Evolutionary conservation across 2,113 vertebrate genomes (phyloP).

Genomic region (Pelodiscus sinensis): DNA sequence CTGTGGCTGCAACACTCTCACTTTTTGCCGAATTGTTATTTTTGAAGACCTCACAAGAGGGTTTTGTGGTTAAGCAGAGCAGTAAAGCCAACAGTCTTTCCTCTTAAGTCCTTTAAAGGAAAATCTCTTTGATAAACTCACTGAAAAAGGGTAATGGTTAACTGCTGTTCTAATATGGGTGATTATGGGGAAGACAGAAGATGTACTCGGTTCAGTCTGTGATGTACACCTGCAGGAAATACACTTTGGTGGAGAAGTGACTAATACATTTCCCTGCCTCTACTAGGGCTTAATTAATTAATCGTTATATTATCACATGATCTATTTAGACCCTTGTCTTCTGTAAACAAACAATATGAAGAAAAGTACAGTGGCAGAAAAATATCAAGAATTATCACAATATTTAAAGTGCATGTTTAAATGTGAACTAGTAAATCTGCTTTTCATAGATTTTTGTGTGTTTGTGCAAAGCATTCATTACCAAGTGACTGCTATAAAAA

Average conservation of each 20-base stretch:
- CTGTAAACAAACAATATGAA: background rate
- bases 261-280: background rate
- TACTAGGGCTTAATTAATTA: conserved; percentile 1
- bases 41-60: conserved; percentile 75
- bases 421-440: background rate
- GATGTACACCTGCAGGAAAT: background rate
- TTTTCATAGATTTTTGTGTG: background rate
- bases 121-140: conserved; percentile 35
- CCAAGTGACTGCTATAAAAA: background rate
- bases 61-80: conserved; percentile 59
- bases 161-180: conserved; percentile 1
- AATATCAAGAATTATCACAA: background rate
- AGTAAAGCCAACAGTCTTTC: conserved; percentile 30
- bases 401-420: background rate
- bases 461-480: background rate
- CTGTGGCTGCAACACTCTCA: conserved; percentile 26
- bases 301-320: background rate
- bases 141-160: conserved; percentile 28
- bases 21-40: conserved; percentile 73
- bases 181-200: conserved; percentile 9
- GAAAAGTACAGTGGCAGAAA: background rate
- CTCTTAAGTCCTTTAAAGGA: conserved; percentile 18
- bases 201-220: background rate
- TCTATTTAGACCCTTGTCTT: conserved; percentile 8
- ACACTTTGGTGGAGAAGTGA: background rate